Conservation (phyloP, 2,113 vertebrate genomes). For the Apistogramma diplotaenia region DNA sequence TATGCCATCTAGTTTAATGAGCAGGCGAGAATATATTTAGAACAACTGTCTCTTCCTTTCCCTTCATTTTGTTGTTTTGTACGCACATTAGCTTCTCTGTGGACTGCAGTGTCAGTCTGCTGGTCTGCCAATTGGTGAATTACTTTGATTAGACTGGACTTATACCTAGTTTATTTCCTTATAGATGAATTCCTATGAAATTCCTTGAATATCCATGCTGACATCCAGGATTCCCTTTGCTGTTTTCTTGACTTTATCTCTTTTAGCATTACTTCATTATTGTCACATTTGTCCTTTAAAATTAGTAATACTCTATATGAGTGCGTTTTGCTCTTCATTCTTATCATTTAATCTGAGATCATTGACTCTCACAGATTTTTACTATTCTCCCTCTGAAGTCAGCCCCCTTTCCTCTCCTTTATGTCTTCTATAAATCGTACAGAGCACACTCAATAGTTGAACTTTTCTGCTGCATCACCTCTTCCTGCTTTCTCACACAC, state of each 20-base stretch:
- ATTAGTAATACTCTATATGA: neutral
- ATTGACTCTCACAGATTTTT: neutral
- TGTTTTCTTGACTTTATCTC: neutral
- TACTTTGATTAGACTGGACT: neutral
- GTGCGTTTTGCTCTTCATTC: neutral
- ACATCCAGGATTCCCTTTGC: neutral
- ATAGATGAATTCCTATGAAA: neutral
- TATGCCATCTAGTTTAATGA: slow-evolving; percentile 4
- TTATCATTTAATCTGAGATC: neutral
- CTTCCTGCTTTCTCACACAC: neutral
- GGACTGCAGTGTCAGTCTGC: neutral
- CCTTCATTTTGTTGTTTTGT: neutral
- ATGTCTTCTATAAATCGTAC: neutral
- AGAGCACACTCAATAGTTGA: neutral
- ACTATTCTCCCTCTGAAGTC: neutral
- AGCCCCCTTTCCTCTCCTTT: neutral
- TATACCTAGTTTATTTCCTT: neutral
- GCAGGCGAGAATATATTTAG: slow-evolving; percentile 6
- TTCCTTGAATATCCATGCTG: rapidly evolving
- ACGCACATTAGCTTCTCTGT: neutral
- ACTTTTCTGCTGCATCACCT: slow-evolving; percentile 39
- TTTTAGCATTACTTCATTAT: neutral
- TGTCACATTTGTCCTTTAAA: neutral
- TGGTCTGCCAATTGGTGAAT: neutral
- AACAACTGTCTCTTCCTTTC: neutral